phyloP scores from a whole-genome alignment of 2,888 invertebrate species.

The Limnephilus rhombicus region DNA sequence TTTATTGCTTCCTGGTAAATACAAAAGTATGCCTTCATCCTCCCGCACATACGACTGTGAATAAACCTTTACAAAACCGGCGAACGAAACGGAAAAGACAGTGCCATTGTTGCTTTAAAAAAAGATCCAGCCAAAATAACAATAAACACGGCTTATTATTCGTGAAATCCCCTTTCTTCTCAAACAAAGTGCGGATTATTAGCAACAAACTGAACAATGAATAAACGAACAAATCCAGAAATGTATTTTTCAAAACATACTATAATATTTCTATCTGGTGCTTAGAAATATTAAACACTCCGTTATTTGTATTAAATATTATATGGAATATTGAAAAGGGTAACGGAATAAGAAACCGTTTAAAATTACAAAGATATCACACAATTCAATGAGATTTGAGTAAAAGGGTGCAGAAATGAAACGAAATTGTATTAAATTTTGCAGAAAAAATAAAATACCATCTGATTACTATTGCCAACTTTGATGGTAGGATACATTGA shows the following conservation, averaged over 20 bases:
- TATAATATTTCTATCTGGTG: neutral
- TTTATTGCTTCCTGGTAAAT: constrained; percentile 66
- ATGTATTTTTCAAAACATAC: constrained; percentile 24
- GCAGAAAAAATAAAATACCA: neutral
- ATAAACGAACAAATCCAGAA: constrained; percentile 18
- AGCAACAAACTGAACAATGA: constrained; percentile 40
- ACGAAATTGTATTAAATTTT: neutral
- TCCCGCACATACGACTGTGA: constrained; percentile 54
- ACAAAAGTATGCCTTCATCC: constrained; percentile 62
- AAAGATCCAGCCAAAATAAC: constrained; percentile 59
- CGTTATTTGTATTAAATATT: neutral
- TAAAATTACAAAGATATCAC: neutral
- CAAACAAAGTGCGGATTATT: constrained; percentile 48
- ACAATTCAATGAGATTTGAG: neutral
- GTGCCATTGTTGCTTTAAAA: constrained; percentile 47
- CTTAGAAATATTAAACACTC: neutral
- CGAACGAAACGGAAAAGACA: constrained; percentile 45
- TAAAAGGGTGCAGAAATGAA: neutral
- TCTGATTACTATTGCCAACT: neutral
- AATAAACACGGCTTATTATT: constrained; percentile 59
- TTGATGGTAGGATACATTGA: neutral
- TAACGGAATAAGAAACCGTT: neutral
- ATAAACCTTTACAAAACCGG: constrained; percentile 53
- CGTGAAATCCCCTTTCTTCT: constrained; percentile 47
- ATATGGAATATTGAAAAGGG: neutral